Base-by-base conservation (phyloP, 2,888 invertebrate species). In the Agriopis marginaria region DNA sequence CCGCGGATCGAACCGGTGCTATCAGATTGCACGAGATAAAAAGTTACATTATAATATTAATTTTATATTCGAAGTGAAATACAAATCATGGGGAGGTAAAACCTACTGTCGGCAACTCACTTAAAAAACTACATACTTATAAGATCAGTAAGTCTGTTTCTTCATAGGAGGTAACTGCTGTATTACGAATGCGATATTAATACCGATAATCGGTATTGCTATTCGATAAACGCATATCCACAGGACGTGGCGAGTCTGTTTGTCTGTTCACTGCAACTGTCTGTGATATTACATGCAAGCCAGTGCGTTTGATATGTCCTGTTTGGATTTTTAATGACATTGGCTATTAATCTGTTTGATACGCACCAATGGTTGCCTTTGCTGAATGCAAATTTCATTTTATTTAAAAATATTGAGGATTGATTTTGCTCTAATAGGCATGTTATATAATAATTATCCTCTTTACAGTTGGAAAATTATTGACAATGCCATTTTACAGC, bases 191-290 rank as follows among this genome's bases (percentile, higher is more conserved):
- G 53, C 56, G 72, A 71, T 71, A 72, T 73, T 67, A 70, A 69
- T 76, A 73, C 73, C 40, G 73, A 76, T 76, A 70, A 75, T 77
- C 71, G 63, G 49, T 72, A 76, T 76, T 77, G 72, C 68, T 75
- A 77, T 77, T 70, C 76, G 74, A 76, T 76, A 72, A 68, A 60
- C 75, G 68, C 64, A 54, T 56, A 64, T 68, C 63, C 67, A 66
- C 76, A 74, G 74, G 77, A 77, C 74, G 77, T 76, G 65, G 67
- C 58, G 45, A 56, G 75, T 71, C 70, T 66, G 51, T 63, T 55
- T 65, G 65, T 70, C 62, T 53, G 60, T 67, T 45, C 47, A 55
- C 45, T 74, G 71, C 68, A 68, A 66, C 58, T 53, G 49, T 3
- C 10, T 45, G 49, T 68, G 66, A 69, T 61, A 62, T 54, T n/a